Evolutionary conservation across 2,113 vertebrate species (phyloP).

Genomic region (Pholis gunnellus): DNA sequence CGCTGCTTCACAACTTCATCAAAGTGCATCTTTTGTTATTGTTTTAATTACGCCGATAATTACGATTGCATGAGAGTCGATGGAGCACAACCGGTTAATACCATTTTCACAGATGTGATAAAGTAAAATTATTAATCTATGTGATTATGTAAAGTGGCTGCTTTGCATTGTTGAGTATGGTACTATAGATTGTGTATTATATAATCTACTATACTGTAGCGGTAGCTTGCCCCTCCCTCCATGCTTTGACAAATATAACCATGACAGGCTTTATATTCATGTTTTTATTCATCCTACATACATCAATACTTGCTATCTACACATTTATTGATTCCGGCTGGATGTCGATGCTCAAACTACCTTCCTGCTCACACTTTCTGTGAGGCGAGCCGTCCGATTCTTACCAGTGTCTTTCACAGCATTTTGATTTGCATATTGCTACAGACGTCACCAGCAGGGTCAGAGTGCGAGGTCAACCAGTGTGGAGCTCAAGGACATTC

Average conservation of each 20-base stretch:
- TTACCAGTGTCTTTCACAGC: not conserved
- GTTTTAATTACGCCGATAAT: no score
- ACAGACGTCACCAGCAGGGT: slow-evolving; percentile 26
- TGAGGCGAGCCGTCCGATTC: not conserved
- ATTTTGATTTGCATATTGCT: slow-evolving; percentile 38
- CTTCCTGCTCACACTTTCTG: not conserved
- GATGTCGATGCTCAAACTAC: not conserved
- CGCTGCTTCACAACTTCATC: no score
- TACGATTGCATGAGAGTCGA: no score
- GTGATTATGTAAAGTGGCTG: no score
- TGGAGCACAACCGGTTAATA: no score
- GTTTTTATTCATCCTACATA: not conserved
- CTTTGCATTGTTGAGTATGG: no score
- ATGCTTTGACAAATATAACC: not conserved
- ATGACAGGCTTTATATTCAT: not conserved
- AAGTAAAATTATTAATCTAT: no score
- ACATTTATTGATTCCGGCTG: not conserved
- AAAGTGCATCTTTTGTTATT: no score
- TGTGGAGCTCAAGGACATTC: slow-evolving; percentile 45
- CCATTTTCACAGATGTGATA: not conserved
- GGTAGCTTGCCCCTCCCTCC: not conserved
- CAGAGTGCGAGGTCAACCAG: slow-evolving; percentile 50
- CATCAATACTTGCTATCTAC: not conserved
- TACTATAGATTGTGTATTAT: not conserved
- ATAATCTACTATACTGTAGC: not conserved